Base-by-base conservation (phyloP, 2,888 invertebrate species). In the Hirudinaria manillensis region DNA sequence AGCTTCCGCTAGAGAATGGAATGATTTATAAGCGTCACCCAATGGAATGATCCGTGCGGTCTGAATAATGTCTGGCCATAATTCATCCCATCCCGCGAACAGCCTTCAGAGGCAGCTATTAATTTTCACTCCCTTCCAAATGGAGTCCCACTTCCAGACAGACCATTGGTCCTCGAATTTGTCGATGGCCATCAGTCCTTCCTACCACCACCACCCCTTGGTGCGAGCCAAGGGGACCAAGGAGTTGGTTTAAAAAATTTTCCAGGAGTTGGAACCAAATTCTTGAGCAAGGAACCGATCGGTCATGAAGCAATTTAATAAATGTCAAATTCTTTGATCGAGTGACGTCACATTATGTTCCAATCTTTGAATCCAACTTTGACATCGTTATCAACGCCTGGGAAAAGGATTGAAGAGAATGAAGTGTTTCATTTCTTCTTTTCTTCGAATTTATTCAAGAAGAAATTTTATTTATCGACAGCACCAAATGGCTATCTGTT, bases 271-370 rank as follows among this genome's bases (percentile, higher is more conserved):
- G 4, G 29, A 61, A 61, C 21, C 61, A 61, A 61, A 45, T 45
- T 45, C 45, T 45, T 45, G 45, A 45, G 45, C 45, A 45, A 45
- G 45, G 45, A 45, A 61, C 10, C 53, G 56, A 72, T 72, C 72
- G 72, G 72, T 74, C 66, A 67, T 61, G 61, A 61, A 72, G 72
- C 72, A 72, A 72, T 72, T 72, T 72, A 72, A 72, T 72, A 72
- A 55, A 55, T 72, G 72, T 61, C 72, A 72, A 61, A 72, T 56
- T 32, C 32, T 29, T 21, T 56, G 72, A 72, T 61, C 29, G 53
- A 71, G 32, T 34, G 72, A 36, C 71, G 71, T 36, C 68, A 38
- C 68, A 29, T 16, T 29, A 24, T 27, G 61, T 24, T 24, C 61
- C 61, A 61, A 29, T 24, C 61, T 61, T 61, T 24, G 10, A 1